Base-by-base conservation (phyloP, 2,888 invertebrate genomes). In the Eurytoma californica region DNA sequence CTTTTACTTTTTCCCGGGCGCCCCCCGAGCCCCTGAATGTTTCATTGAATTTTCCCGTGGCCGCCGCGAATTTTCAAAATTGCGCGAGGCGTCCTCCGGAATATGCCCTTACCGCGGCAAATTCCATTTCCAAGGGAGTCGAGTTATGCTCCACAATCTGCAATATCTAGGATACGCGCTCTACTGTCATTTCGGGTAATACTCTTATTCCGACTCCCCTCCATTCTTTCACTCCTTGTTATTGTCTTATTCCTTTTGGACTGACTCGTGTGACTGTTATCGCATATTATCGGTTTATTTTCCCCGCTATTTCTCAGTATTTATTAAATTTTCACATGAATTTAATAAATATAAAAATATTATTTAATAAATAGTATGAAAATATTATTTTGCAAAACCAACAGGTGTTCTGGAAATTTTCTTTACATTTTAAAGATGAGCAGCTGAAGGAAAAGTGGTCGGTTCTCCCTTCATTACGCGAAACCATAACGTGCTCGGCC, bases 31-130 rank as follows among this genome's bases (percentile, higher is more conserved):
- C n/a, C n/a, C 18, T 57, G 68, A 69, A 69, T 69, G 68, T 69
- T 69, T 69, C 57, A 69, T 69, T 69, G 68, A 69, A 69, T 69
- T 69, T 69, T 69, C 57, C 57, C 57, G 68, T 57, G 18, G 68
- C 57, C 55, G 57, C 55, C 68, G 68, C 57, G 39, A 69, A 69
- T 69, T 69, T 39, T 57, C 39, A 39, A 69, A 69, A 69, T 69
- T 69, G 57, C 57, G 55, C 68, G 68, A 69, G 68, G 57, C 68
- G 39, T 39, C 57, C 30, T 57, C 39, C 51, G 14, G 57, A 20
- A 69, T 69, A 57, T 20, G 39, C 68, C 68, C 57, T 69, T 69
- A 57, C 51, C 51, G 39, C 68, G 18, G 51, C 13, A 69, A 39
- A 69, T 69, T 57, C 68, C 68, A 69, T 69, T 69, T 55, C 39